Conservation (phyloP, 2,113 vertebrate species). For the Zonotrichia leucophrys region DNA sequence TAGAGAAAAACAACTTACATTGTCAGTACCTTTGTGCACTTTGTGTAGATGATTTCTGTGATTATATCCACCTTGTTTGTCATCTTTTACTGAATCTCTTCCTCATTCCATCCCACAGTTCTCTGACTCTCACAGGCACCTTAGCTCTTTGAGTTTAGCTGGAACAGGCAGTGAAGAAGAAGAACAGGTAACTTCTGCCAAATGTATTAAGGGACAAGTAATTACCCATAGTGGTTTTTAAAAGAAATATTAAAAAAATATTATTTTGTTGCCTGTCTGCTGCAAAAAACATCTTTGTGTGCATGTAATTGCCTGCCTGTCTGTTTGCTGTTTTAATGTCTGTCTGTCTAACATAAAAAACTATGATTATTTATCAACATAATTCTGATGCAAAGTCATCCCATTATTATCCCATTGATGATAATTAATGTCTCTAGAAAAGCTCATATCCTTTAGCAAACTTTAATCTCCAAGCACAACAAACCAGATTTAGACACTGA, state of each 20-base stretch:
- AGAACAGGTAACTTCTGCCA: slow-evolving; percentile 72
- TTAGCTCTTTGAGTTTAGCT: slow-evolving; percentile 73
- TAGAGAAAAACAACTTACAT: background rate
- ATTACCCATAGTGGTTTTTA: background rate
- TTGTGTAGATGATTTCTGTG: background rate
- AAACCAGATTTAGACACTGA: background rate
- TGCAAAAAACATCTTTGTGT: background rate
- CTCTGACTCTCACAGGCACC: slow-evolving; percentile 68
- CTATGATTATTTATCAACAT: background rate
- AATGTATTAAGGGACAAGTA: background rate
- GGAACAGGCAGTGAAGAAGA: slow-evolving; percentile 78
- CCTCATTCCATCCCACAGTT: slow-evolving; percentile 64
- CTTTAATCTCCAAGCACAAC: background rate
- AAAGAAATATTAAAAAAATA: background rate
- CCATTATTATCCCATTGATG: background rate
- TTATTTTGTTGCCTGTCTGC: background rate
- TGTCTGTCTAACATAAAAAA: background rate
- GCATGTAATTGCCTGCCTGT: background rate
- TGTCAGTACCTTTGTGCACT: slow-evolving; percentile 8
- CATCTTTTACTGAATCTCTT: slow-evolving; percentile 47
- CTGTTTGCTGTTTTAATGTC: background rate
- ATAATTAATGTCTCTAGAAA: background rate
- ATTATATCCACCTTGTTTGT: slow-evolving; percentile 19
- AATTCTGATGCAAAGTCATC: background rate
- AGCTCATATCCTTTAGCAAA: background rate